Conservation (phyloP, 2,888 invertebrate genomes). For the Lacanobia oleracea region DNA sequence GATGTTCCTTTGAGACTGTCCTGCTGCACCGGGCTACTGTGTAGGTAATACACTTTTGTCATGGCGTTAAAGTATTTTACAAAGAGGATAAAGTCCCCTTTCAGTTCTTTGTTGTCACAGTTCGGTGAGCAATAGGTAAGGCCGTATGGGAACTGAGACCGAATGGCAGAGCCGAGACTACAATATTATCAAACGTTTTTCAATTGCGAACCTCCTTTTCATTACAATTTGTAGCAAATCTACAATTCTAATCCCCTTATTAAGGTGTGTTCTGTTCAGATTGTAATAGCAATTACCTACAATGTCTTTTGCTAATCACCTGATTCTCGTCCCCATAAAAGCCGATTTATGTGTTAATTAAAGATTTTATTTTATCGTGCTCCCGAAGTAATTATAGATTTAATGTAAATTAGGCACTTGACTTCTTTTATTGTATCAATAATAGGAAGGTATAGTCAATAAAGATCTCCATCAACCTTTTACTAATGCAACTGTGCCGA, state of each 20-base stretch:
- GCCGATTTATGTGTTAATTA: conserved; percentile 62
- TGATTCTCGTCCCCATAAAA: conserved; percentile 60
- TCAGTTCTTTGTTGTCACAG: conserved; percentile 30
- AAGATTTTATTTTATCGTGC: conserved; percentile 61
- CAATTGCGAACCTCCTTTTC: not conserved
- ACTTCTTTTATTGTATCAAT: conserved; percentile 33
- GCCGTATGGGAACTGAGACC: not conserved
- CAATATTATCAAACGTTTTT: conserved; percentile 2
- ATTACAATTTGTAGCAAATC: conserved; percentile 26
- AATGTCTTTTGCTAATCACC: conserved; percentile 64
- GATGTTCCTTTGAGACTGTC: conserved; percentile 15
- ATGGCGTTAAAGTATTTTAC: conserved; percentile 21
- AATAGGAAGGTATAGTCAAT: conserved; percentile 2
- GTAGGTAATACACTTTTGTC: conserved; percentile 10
- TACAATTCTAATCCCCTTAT: conserved; percentile 41
- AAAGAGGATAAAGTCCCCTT: conserved; percentile 23
- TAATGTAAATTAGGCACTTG: conserved; percentile 42
- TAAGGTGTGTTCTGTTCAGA: conserved; percentile 34
- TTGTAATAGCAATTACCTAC: conserved; percentile 57
- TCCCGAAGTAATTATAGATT: conserved; percentile 44
- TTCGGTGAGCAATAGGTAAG: conserved; percentile 5
- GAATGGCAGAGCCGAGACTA: not conserved
- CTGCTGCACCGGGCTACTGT: not conserved
- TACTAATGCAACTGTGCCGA: not conserved
- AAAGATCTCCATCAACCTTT: not conserved